A percentile compares a stretch with the other conserved stretches of the same genome.
Evolutionary conservation across 1,140 invertebrate species (phyloP).

Genomic region (Papilio dardanus): DNA sequence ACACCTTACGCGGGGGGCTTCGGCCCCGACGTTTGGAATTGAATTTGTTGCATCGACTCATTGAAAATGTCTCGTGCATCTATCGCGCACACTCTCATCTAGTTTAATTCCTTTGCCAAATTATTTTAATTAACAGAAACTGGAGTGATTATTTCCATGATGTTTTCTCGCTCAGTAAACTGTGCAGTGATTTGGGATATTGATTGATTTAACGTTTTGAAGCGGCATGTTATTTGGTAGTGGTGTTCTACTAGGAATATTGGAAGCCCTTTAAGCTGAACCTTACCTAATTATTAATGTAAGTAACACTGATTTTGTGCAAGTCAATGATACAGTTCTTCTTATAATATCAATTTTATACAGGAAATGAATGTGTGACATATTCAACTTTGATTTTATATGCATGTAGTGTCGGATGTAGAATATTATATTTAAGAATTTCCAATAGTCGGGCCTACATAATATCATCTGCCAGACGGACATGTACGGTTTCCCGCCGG

Average conservation of each 20-base stretch:
- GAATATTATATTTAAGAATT: background rate
- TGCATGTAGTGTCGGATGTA: background rate
- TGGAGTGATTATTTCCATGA: background rate
- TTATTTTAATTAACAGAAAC: conserved; percentile 16
- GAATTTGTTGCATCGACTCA: conserved; percentile 74
- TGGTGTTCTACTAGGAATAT: background rate
- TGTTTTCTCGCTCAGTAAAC: background rate
- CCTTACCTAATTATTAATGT: conserved; percentile 4
- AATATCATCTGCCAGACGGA: background rate
- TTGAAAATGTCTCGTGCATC: conserved; percentile 68
- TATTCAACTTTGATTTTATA: background rate
- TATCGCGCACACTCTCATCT: conserved; percentile 43
- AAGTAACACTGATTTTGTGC: background rate
- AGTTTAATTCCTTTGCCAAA: conserved; percentile 39
- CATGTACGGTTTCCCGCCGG: background rate
- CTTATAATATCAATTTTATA: background rate
- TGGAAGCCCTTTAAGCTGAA: background rate
- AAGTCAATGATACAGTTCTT: background rate
- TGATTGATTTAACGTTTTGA: background rate
- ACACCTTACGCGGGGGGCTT: conserved; percentile 69
- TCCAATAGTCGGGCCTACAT: background rate
- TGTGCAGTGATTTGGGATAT: background rate
- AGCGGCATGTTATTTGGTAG: background rate
- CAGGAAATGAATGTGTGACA: too few relatives aligned
- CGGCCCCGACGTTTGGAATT: conserved; percentile 62